Evolutionary conservation across 2,113 vertebrate species (phyloP).

Genomic region (Corydoras sp.): DNA sequence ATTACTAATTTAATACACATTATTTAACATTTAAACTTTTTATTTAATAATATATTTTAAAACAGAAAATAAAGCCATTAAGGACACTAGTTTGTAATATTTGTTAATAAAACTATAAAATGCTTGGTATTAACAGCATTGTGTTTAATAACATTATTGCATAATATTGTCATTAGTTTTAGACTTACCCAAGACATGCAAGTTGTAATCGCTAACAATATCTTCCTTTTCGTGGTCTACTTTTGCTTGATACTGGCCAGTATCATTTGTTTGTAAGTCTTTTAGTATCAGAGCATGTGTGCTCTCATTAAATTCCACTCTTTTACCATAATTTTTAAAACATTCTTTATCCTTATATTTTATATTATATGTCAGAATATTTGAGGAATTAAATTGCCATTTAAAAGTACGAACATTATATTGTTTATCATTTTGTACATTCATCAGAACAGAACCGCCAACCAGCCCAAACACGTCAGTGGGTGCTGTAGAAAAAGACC

Average conservation of each 20-base stretch:
- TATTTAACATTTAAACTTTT: too few species aligned
- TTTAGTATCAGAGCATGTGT: slow-evolving; percentile 20
- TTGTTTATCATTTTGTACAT: background rate
- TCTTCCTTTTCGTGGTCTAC: fast-evolving
- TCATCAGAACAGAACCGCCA: slow-evolving; percentile 16
- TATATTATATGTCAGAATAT: background rate
- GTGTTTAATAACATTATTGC: background rate
- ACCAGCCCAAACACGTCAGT: slow-evolving; percentile 5
- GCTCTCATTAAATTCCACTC: background rate
- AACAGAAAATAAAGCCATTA: too few species aligned
- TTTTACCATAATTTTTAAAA: background rate
- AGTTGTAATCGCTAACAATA: background rate
- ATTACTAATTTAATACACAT: too few species aligned
- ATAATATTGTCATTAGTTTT: background rate
- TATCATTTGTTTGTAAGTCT: slow-evolving; percentile 28
- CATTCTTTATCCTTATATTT: fast-evolving
- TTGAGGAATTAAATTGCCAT: background rate
- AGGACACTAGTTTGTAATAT: too few species aligned
- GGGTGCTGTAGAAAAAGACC: slow-evolving; percentile 8
- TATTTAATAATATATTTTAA: too few species aligned
- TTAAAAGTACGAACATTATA: background rate
- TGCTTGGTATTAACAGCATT: too few species aligned
- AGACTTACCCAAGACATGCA: slow-evolving; percentile 36
- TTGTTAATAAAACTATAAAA: too few species aligned
- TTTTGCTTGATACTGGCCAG: slow-evolving; percentile 24